Percentiles rank a stretch among this genome's conserved stretches.
Conservation (phyloP, 2,113 vertebrate genomes). For the Aphyosemion australe region DNA sequence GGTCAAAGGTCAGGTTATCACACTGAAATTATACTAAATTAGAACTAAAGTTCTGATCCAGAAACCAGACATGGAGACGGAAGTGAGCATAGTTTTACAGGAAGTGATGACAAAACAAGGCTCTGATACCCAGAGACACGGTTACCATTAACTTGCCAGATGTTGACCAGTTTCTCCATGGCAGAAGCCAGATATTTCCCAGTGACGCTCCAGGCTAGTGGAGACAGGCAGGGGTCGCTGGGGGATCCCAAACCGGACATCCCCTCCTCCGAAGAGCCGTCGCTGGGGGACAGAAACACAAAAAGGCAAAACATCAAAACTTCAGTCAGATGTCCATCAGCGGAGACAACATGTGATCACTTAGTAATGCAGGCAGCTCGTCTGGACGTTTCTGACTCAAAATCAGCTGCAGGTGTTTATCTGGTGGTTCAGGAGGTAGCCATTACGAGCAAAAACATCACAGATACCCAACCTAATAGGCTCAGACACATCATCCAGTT, state of each 20-base stretch:
- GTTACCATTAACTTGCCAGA: conserved; percentile 97
- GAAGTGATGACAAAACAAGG: too few relatives aligned
- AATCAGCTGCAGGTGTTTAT: too few relatives aligned
- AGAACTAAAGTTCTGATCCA: background rate
- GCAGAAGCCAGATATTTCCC: conserved; percentile 93
- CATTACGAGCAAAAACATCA: too few relatives aligned
- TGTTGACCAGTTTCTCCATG: conserved; percentile 95
- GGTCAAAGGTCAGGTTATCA: background rate
- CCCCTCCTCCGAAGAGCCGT: conserved; percentile 84
- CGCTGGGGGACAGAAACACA: conserved; percentile 69
- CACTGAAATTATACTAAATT: background rate
- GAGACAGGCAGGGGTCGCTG: conserved; percentile 88
- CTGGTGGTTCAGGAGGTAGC: too few relatives aligned
- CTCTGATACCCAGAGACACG: too few relatives aligned
- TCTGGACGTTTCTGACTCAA: too few relatives aligned
- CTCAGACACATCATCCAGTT: too few relatives aligned
- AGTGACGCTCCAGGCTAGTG: conserved; percentile 93
- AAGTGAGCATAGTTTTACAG: too few relatives aligned
- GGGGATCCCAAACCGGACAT: conserved; percentile 84
- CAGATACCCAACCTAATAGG: too few relatives aligned
- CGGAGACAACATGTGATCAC: background rate
- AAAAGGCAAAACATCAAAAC: background rate
- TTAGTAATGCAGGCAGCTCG: background rate
- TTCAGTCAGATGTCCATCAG: background rate
- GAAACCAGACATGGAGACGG: too few relatives aligned